phyloP scores from a whole-genome alignment of 2,797 vertebrate genomes.

The Masticophis lateralis region DNA sequence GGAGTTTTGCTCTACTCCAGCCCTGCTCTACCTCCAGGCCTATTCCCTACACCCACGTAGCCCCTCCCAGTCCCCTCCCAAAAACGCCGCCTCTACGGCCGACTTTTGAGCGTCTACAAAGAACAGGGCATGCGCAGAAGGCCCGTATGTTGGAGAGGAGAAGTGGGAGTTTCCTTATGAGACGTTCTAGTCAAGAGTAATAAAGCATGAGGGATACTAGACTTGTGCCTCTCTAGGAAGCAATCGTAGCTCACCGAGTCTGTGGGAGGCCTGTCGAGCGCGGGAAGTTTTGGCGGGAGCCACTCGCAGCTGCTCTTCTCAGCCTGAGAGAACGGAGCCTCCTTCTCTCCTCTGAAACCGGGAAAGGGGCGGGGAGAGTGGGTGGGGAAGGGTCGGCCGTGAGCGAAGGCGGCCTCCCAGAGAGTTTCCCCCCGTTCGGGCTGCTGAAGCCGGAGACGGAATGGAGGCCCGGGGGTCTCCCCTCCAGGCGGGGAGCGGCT shows the following conservation, averaged over 20 bases:
- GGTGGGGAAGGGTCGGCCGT: not conserved
- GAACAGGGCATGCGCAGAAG: not conserved
- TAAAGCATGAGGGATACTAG: not conserved
- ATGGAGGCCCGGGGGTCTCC: not conserved
- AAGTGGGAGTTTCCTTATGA: not conserved
- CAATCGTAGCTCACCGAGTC: not conserved
- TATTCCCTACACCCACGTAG: not conserved
- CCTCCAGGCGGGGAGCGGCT: not conserved
- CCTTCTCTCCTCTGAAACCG: not conserved
- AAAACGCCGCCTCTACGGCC: accelerated
- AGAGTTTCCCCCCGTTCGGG: accelerated
- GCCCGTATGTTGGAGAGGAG: not conserved
- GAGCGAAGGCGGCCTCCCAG: not conserved
- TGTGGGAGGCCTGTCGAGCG: not conserved
- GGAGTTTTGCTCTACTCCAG: too few relatives aligned
- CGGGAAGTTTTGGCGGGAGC: not conserved
- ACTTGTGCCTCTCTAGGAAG: not conserved
- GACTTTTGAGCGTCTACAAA: too few relatives aligned
- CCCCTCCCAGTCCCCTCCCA: too few relatives aligned
- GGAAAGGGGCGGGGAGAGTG: not conserved
- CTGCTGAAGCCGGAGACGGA: not conserved
- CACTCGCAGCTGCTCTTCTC: not conserved
- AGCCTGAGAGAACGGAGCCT: not conserved
- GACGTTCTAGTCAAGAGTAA: not conserved
- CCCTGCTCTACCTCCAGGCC: too few relatives aligned